Evolutionary conservation across 2,888 invertebrate genomes (phyloP), one percentile per base, ranked within the genome.

Genomic region (Ennomos erosarius): DNA sequence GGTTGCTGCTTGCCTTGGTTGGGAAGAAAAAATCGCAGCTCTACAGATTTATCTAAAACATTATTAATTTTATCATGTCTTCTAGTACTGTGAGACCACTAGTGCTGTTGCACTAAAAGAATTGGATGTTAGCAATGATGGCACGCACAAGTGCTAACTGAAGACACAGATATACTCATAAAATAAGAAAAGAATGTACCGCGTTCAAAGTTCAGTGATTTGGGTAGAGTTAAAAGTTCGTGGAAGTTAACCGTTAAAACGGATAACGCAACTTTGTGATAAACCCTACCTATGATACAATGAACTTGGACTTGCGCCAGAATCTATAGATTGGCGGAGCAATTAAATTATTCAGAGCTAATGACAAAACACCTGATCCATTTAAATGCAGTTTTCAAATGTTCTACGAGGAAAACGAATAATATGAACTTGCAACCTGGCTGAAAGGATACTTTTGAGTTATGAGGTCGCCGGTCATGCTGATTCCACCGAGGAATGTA

Each of bases 381-480:
- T 26, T 4, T 26, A 3, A 26, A 4, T 26, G 26, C 6, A 26
- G 26, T 6, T 26, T 4, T 26, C 16, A 16, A 26, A 26, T 26
- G 26, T 26, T 0, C 26, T 26, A 6, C 6, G 6, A 26, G 26
- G n/a, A n/a, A n/a, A n/a, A n/a, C n/a, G n/a, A n/a, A n/a, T n/a
- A n/a, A n/a, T n/a, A n/a, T n/a, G 45, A 34, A 47, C 38, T 40
- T 12, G 26, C 4, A 38, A 39, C 12, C 43, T 36, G 34, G 33
- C 34, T 43, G 40, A 46, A 57, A 52, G 46, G 33, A 47, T 53
- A 51, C 47, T 37, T 55, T 60, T 39, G 51, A 47, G 38, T 58
- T 67, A 64, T 66, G 63, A 73, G 78, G 74, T 73, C 78, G 67
- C 51, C 65, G 67, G 78, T 80, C 75, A 79, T 71, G 78, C 74